A percentile compares a stretch with the other conserved stretches of the same genome.
Conservation (phyloP, 2,113 vertebrate species). For the Physeter macrocephalus region DNA sequence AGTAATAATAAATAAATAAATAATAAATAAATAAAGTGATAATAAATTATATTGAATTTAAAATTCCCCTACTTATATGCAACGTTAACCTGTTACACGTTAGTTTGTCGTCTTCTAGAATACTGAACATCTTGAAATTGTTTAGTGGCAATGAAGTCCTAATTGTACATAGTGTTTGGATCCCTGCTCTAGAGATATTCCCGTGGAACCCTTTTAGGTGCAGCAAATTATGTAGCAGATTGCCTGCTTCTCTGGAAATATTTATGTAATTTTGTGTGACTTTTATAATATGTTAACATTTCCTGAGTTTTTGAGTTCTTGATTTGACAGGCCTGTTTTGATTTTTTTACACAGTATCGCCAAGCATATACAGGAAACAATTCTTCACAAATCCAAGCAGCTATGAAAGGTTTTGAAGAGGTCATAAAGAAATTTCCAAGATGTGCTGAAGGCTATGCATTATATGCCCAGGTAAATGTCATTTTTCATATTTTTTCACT, state of each 20-base stretch:
- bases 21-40: background rate
- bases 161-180: background rate
- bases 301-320: constrained; percentile 23
- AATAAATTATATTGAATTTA: background rate
- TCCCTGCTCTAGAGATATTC: background rate
- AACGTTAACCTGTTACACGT: background rate
- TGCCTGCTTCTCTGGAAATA: background rate
- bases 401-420: constrained; percentile 97
- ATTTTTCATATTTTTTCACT: background rate
- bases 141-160: background rate
- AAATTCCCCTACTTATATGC: background rate
- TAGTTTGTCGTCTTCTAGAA: background rate
- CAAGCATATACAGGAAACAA: constrained; percentile 98
- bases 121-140: background rate
- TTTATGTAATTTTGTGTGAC: background rate
- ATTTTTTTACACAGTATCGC: constrained; percentile 87
- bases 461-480: constrained; percentile 94
- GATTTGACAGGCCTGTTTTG: constrained; percentile 3
- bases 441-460: constrained; percentile 97
- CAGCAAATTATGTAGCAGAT: background rate
- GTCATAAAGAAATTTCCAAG: constrained; percentile 94
- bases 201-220: background rate
- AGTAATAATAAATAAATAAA: background rate
- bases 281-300: background rate
- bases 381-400: constrained; percentile 92